Evolutionary conservation across 2,888 invertebrate species (phyloP).

Genomic region (Hirtodrosophila duncani): DNA sequence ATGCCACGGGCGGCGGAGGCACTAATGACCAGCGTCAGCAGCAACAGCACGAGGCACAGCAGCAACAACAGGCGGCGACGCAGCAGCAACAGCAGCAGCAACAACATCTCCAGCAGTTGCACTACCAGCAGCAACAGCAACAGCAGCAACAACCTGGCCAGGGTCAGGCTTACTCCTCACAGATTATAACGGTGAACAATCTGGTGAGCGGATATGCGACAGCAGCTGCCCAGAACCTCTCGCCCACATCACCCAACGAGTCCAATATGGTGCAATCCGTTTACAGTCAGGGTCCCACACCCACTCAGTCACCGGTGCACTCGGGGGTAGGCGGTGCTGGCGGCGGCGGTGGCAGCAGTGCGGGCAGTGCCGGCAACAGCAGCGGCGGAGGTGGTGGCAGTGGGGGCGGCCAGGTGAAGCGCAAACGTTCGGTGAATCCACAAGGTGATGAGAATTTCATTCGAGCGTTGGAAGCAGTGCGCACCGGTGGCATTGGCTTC

Average conservation of each 20-base stretch:
- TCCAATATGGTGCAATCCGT: conserved; percentile 80
- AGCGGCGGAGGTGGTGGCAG: conserved; percentile 39
- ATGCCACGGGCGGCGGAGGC: conserved; percentile 54
- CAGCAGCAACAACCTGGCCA: conserved; percentile 67
- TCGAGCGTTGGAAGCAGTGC: conserved; percentile 88
- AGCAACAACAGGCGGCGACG: conserved; percentile 69
- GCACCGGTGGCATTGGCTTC: conserved; percentile 90
- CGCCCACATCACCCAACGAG: conserved; percentile 81
- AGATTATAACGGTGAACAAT: conserved; percentile 79
- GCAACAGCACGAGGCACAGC: conserved; percentile 63
- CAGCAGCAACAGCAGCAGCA: conserved; percentile 59
- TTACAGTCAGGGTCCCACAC: conserved; percentile 79
- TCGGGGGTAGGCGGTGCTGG: conserved; percentile 75
- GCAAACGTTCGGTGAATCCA: conserved; percentile 87
- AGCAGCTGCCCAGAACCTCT: conserved; percentile 79
- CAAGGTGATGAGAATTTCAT: conserved; percentile 91
- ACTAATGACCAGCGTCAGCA: conserved; percentile 61
- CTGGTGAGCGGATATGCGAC: conserved; percentile 79
- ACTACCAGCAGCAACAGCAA: conserved; percentile 64
- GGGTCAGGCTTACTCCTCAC: conserved; percentile 76
- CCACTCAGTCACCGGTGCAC: conserved; percentile 78
- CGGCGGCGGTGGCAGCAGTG: conserved; percentile 65
- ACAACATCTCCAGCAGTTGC: conserved; percentile 63
- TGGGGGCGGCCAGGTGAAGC: conserved; percentile 78
- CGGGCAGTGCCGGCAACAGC: conserved; percentile 37